Evolutionary conservation across 2,797 vertebrate genomes (phyloP), one percentile per base, ranked within the genome.

Genomic region (Toxotes lorentzi): DNA sequence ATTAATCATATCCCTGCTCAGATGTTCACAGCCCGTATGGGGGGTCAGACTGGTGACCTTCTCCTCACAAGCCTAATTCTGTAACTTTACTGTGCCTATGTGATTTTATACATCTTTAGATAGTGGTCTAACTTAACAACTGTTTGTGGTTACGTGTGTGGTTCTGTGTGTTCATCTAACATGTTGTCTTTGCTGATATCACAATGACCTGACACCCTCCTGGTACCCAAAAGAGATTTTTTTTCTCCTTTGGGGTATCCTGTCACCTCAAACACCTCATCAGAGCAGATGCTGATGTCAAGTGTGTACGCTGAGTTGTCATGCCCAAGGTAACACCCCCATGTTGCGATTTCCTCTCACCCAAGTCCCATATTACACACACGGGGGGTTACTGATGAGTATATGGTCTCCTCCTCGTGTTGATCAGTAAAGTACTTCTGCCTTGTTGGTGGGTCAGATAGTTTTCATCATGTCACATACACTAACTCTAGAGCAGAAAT

Each of bases 361-460:
- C 19, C 50, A 63, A 74, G 35, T 69, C 60, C 66, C 51, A 79
- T 13, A 62, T 59, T 45, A 82, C 67, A 69, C 43, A 70, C 59
- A 34, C 14, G 47, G 19, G 9, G 17, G 23, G 73, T 57, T 40
- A 41, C 47, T 30, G 68, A 70, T 73, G 67, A 47, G 47, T 60
- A 45, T 81, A 76, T 73, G 73, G 79, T 84, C 72, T 53, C 32
- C 72, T 72, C 80, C 70, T 86, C 85, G 58, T 30, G 27, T 30
- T 69, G 60, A 81, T 87, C 70, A 68, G 81, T 82, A 58, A 73
- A 79, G 70, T 78, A 87, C 51, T 84, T 62, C 10, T 51, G 63
- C 54, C 53, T 84, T 56, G 73, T 60, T 79, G 68, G 62, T 75
- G 73, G 90, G 83, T 84, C 83, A 73, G 84, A 64, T 76, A 74